These are phyloP conservation scores for Pinctada fucata DNA, from an alignment of 2,888 invertebrate species.

Conservation along the genomic window DNA sequence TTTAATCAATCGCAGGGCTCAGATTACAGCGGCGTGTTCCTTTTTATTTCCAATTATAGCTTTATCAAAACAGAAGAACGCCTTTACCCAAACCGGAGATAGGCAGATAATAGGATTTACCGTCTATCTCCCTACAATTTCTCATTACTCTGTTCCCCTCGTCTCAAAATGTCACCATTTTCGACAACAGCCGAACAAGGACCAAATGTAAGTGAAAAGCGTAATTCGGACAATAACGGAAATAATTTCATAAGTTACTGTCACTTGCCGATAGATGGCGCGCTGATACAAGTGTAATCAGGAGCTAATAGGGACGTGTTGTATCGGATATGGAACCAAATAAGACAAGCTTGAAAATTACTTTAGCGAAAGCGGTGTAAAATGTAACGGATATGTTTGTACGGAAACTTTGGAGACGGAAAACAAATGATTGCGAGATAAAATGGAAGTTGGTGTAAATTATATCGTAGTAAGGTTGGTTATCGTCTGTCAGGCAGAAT, in stretches of 20 bases:
- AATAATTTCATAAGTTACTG: constrained; percentile 9
- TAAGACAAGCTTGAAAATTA: no score
- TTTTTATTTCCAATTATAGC: constrained; percentile 6
- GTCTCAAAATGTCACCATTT: neutral
- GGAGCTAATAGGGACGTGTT: neutral
- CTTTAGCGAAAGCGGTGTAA: no score
- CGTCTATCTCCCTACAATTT: neutral
- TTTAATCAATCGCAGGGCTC: neutral
- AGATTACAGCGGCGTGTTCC: neutral
- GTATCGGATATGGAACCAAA: no score
- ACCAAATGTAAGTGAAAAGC: neutral
- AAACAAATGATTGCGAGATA: no score
- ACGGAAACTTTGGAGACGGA: no score
- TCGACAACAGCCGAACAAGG: neutral
- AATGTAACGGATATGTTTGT: no score
- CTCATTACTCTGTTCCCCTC: neutral
- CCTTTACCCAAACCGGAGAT: neutral
- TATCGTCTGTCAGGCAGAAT: no score
- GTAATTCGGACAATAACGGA: constrained; percentile 4
- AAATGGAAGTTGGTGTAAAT: no score
- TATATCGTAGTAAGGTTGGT: no score
- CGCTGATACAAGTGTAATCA: neutral
- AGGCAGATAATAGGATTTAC: constrained; percentile 26
- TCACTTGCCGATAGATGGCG: neutral
- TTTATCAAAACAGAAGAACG: constrained; percentile 1